Conservation (phyloP, 2,888 invertebrate species). For the Oscheius myriophilus region DNA sequence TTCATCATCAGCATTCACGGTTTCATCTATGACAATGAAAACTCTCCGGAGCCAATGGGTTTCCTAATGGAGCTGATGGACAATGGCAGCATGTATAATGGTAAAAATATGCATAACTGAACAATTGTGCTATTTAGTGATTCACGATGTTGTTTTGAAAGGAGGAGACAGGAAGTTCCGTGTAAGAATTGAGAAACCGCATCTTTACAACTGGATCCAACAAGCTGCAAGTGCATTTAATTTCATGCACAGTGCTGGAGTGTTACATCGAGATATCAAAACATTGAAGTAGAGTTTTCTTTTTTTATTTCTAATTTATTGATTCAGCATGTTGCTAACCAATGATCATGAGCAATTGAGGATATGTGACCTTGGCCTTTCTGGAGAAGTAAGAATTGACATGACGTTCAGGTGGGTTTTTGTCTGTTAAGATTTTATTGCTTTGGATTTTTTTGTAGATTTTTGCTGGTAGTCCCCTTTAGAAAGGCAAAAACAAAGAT, state of each 20-base stretch:
- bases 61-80: constrained; percentile 29
- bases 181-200: constrained; percentile 18
- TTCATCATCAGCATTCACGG: constrained; percentile 30
- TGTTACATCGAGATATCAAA: constrained; percentile 29
- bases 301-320: not conserved
- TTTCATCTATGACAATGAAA: constrained; percentile 21
- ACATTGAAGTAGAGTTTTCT: constrained; percentile 14
- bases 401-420: constrained; percentile 23
- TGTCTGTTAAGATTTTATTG: no score
- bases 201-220: constrained; percentile 28
- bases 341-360: constrained; percentile 29
- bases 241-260: constrained; percentile 30
- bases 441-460: no score
- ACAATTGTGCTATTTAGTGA: constrained; percentile 1
- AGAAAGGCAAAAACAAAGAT: no score
- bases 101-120: not conserved
- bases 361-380: constrained; percentile 26
- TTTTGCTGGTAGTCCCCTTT: no score
- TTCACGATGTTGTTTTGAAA: constrained; percentile 7
- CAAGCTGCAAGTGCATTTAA: constrained; percentile 29
- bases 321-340: constrained; percentile 21
- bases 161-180: constrained; percentile 17
- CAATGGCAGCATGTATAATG: constrained; percentile 26
- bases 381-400: constrained; percentile 16
- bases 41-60: constrained; percentile 24